Conservation (phyloP, 1,140 invertebrate genomes). For the Drosophila pectinifera region DNA sequence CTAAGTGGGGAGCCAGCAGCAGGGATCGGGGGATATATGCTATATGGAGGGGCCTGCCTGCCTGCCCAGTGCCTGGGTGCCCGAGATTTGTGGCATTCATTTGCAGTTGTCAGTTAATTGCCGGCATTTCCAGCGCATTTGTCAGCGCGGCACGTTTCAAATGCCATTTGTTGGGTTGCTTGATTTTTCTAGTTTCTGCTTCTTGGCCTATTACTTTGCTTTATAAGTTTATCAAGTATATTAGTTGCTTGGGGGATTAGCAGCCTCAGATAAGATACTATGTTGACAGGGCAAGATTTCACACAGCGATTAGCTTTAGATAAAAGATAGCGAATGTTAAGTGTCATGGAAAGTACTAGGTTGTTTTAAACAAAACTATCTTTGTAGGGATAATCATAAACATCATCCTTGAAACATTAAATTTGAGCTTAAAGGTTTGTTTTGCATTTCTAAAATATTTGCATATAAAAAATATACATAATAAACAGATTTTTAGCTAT, state of each 20-base stretch:
- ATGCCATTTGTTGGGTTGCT: conserved; percentile 5
- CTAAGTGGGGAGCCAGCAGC: neutral
- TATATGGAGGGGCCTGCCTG: neutral
- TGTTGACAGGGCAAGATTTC: conserved; percentile 8
- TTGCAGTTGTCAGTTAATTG: conserved; percentile 67
- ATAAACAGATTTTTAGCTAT: too few relatives aligned
- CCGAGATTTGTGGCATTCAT: conserved; percentile 40
- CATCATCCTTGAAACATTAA: neutral
- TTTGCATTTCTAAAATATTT: neutral
- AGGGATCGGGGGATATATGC: neutral
- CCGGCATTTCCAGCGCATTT: conserved; percentile 62
- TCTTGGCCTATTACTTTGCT: neutral
- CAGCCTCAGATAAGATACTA: neutral
- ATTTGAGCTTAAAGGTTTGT: neutral
- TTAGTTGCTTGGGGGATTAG: conserved; percentile 1
- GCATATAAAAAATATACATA: too few relatives aligned
- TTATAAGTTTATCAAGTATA: neutral
- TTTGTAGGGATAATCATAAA: too few relatives aligned
- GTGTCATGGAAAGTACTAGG: neutral
- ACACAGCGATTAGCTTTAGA: neutral
- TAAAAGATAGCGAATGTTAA: neutral
- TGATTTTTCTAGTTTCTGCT: conserved; percentile 25
- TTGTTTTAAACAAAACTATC: neutral
- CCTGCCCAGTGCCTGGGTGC: too few relatives aligned
- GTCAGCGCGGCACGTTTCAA: conserved; percentile 26